Base-by-base conservation (phyloP, 2,113 vertebrate genomes). In the Siniperca chuatsi region DNA sequence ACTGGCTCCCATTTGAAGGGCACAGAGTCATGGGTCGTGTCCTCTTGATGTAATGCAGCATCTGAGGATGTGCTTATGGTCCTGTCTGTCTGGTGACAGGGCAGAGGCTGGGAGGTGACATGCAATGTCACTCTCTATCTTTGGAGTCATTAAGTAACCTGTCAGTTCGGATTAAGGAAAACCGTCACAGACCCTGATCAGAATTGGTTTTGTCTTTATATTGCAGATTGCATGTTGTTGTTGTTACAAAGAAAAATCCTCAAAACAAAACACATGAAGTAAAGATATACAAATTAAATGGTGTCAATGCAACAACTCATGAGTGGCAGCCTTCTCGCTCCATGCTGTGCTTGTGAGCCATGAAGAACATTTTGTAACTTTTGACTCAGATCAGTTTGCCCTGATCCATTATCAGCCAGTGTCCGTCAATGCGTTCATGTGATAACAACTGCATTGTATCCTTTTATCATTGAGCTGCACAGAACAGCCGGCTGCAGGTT, bases 381-480 rank as follows among this genome's bases (percentile, higher is more conserved):
- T 48, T 92, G 92, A 92, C 79, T 92, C 88, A 92, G 48, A 84
- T 70, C 57, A 42, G n/a, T 85, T 83, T 54, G 58, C 35, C 23
- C 33, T 48, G 67, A 58, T 75, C 44, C 72, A 74, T 86, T 89
- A 73, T 85, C 66, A 77, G 70, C 16, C 64, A n/a, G 7, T 48
- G 46, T 64, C 48, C 58, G 57, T 70, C 79, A 70, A 61, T 78
- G 13, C 66, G 50, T 72, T 67, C 8, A 29, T 65, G 40, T 79
- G 46, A 64, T 40, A 29, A 66, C 10, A 48, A 4, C 75, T 77
- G 20, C 37, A 40, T 60, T 65, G 81, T 79, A 50, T 64, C 4
- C 65, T 29, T 54, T 87, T 58, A 35, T 35, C 35, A 29, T 4
- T 50, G 35, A 85, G 82, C 29, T 79, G 60, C 25, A 54, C 44